phyloP scores from a whole-genome alignment of 2,888 invertebrate species.

The Dicranocentrus wangi region DNA sequence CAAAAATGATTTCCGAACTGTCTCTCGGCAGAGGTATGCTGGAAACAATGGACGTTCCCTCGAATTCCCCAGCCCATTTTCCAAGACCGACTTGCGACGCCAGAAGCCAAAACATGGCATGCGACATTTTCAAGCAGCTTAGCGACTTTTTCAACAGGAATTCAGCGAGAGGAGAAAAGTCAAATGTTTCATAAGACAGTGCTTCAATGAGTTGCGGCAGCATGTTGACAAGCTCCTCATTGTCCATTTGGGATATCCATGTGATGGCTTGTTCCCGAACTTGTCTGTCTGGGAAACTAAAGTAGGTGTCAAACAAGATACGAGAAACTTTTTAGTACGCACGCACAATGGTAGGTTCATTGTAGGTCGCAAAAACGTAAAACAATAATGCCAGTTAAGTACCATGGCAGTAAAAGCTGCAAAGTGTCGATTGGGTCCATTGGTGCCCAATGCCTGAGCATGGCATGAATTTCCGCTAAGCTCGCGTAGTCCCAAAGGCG shows the following conservation, averaged over 20 bases:
- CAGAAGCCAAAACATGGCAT: constrained; percentile 94
- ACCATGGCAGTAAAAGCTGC: constrained; percentile 94
- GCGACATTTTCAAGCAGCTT: constrained; percentile 91
- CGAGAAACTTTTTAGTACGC: too few species aligned
- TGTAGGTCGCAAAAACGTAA: too few species aligned
- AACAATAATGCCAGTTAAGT: too few species aligned
- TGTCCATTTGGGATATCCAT: constrained; percentile 85
- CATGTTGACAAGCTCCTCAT: constrained; percentile 92
- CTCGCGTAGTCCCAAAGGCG: constrained; percentile 94
- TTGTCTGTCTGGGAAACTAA: constrained; percentile 92
- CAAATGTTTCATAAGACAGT: constrained; percentile 91
- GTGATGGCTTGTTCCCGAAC: constrained; percentile 89
- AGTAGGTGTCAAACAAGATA: not conserved
- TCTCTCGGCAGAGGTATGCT: constrained; percentile 21
- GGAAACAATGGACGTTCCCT: constrained; percentile 56
- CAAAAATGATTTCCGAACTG: constrained; percentile 62
- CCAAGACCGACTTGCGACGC: constrained; percentile 78
- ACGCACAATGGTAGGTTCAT: too few species aligned
- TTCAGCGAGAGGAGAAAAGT: constrained; percentile 88
- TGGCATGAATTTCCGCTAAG: constrained; percentile 87
- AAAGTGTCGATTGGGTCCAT: constrained; percentile 91
- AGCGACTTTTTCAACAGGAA: constrained; percentile 88
- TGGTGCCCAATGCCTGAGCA: constrained; percentile 90
- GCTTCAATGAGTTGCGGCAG: constrained; percentile 95
- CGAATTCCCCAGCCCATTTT: constrained; percentile 65